phyloP scores from a whole-genome alignment of 2,113 vertebrate species.

The Colaptes auratus region DNA sequence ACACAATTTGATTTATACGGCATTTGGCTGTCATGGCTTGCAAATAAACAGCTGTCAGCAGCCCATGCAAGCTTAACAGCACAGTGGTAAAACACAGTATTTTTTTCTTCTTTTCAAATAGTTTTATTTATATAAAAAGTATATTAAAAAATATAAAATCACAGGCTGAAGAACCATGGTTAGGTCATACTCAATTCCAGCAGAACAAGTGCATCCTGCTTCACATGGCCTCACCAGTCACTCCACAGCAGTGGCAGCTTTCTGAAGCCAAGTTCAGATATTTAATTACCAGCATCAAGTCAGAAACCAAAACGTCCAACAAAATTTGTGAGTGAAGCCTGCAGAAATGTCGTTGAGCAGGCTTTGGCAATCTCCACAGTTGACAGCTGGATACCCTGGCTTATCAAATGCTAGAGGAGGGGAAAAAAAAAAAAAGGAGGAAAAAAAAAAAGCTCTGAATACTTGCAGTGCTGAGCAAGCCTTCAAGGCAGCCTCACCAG shows the following conservation, averaged over 20 bases:
- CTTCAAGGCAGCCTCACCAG: background rate
- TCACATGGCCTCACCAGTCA: background rate
- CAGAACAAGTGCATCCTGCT: constrained; percentile 37
- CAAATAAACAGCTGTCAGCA: constrained; percentile 41
- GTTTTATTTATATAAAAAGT: background rate
- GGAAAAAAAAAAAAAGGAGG: background rate
- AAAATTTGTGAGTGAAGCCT: constrained; percentile 37
- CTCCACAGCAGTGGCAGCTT: constrained; percentile 12
- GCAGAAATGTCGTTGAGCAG: constrained; percentile 40
- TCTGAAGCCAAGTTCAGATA: constrained; percentile 36
- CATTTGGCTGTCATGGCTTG: background rate
- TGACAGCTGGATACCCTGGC: constrained; percentile 62
- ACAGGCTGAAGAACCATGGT: background rate
- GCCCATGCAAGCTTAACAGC: constrained; percentile 8
- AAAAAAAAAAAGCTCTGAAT: background rate
- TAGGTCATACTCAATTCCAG: constrained; percentile 19
- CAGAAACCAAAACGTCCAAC: constrained; percentile 22
- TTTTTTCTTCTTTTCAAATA: background rate
- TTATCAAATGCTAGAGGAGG: constrained; percentile 40
- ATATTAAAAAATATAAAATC: background rate
- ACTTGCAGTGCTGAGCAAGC: constrained; percentile 25
- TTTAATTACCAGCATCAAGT: constrained; percentile 58
- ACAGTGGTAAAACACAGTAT: background rate
- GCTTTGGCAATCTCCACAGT: constrained; percentile 43
- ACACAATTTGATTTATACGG: constrained; percentile 30